These are phyloP conservation scores for Cryptus viduatorius DNA, from an alignment of 2,888 invertebrate genomes.

Conservation along the genomic window DNA sequence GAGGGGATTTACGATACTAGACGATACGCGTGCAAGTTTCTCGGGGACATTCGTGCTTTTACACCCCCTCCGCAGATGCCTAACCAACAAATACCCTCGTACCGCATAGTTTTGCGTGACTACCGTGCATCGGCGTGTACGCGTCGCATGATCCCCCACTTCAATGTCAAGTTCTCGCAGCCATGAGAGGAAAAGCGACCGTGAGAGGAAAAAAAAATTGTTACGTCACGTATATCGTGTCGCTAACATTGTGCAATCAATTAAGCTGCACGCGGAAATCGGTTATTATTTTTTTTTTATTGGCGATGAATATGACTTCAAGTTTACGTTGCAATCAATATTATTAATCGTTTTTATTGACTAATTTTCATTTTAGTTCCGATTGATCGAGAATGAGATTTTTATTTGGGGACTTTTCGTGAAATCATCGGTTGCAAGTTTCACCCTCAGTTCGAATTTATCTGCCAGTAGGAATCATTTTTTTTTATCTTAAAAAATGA, in stretches of 20 bases:
- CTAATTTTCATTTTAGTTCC: too few species aligned
- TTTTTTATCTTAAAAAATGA: too few species aligned
- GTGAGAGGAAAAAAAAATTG: background rate
- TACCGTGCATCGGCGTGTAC: constrained; percentile 49
- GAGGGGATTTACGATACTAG: background rate
- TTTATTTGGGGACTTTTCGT: too few species aligned
- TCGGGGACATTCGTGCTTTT: constrained; percentile 35
- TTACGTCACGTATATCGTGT: constrained; percentile 15
- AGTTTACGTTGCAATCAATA: background rate
- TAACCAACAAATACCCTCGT: background rate
- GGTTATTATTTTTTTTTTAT: background rate
- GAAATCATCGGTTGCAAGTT: too few species aligned
- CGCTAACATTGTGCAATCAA: background rate
- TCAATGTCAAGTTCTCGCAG: constrained; percentile 56
- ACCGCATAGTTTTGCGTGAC: constrained; percentile 41
- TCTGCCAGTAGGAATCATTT: too few species aligned
- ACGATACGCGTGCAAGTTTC: constrained; percentile 43
- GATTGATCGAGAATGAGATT: too few species aligned
- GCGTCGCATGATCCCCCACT: constrained; percentile 32
- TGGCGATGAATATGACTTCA: background rate
- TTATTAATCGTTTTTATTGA: too few species aligned
- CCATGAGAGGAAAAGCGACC: background rate
- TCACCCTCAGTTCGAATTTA: too few species aligned
- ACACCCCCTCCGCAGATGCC: background rate
- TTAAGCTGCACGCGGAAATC: background rate